Base-by-base conservation (phyloP, 2,888 invertebrate species). In the Lithophane leautieri region DNA sequence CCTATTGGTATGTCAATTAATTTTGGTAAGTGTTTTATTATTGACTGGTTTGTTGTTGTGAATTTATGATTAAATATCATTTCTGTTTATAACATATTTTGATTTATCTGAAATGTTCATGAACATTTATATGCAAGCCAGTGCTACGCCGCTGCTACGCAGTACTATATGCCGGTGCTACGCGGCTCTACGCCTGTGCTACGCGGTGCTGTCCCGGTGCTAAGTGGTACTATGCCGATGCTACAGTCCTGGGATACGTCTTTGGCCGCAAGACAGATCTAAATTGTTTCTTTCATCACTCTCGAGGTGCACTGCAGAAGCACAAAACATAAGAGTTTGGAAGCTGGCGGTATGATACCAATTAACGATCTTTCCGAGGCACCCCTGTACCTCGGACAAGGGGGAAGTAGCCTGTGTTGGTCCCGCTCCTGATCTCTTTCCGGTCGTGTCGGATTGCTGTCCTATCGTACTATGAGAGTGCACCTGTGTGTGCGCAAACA, bases 11-110 rank as follows among this genome's bases (percentile, higher is more conserved):
- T 56, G 73, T 61, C 71, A 77, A 73, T 77, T 72, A 85, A 81
- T 77, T 77, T 71, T 58, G 34, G 42, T 71, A 71, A 73, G 67
- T 63, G 70, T 70, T 81, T 76, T 81, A 81, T 76, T 70, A 54
- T 66, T 50, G 60, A 7, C 12, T 67, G 44, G 28, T 61, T 56
- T 50, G 42, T 40, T 67, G 25, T 60, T 67, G 70, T 16, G 14
- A 50, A 25, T 72, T 44, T 52, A 19, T 16, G 14, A 19, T n/a
- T 50, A 16, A 50, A 34, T 56, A 50, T 44, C 0, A 12, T 34
- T 70, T 63, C 50, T 28, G 52, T 66, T 6, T 22, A 9, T 16
- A 34, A 11, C 9, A 34, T 50, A 22, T 14, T 50, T 50, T 34
- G 14, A 22, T 14, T 47, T 28, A 28, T 50, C 8, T 50, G 16